Conservation (phyloP, 2,797 vertebrate genomes). For the Rhincodon typus region DNA sequence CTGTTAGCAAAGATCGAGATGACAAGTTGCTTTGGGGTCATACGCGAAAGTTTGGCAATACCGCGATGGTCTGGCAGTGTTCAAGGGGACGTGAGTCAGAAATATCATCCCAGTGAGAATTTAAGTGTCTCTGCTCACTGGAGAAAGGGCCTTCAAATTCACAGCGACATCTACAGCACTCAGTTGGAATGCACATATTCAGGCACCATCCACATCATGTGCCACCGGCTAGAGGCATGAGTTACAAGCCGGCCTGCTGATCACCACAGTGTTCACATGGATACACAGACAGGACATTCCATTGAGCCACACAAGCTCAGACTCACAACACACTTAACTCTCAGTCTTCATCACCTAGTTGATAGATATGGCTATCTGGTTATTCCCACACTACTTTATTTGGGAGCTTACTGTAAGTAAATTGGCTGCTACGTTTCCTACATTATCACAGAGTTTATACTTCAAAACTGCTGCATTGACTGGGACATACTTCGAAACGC, state of each 20-base stretch:
- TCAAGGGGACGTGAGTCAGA: background rate
- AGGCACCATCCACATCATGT: background rate
- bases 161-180: conserved; percentile 15
- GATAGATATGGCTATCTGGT: too few relatives aligned
- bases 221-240: background rate
- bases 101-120: background rate
- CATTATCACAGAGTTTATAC: too few relatives aligned
- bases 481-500: background rate
- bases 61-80: background rate
- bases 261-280: background rate
- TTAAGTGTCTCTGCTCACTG: background rate
- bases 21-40: background rate
- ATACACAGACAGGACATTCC: background rate
- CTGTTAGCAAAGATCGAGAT: background rate
- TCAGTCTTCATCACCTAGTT: background rate
- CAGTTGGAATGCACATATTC: background rate
- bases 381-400: background rate
- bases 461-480: background rate
- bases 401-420: background rate
- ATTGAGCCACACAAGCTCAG: background rate
- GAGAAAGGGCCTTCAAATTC: background rate
- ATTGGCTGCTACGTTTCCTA: background rate
- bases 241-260: background rate
- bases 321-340: background rate
- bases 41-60: background rate